Base-by-base conservation (phyloP, 2,888 invertebrate genomes). In the Sminthurinus aureus region DNA sequence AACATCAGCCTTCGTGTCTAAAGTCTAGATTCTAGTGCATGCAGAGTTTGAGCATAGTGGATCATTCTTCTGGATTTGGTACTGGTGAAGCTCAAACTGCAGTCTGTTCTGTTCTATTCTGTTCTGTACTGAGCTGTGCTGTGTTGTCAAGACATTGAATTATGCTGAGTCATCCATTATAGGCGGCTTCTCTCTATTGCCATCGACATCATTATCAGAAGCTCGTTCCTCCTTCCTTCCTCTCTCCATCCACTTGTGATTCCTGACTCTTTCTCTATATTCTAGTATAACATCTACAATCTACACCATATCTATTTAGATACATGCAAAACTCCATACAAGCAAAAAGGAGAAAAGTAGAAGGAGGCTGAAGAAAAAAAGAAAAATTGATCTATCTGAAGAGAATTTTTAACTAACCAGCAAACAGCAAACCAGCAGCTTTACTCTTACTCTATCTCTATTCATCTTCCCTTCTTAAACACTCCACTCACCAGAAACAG, bases 121-220 rank as follows among this genome's bases (percentile, higher is more conserved):
- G 38, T 38, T 1, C 38, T 38, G 6, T 38, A 38, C 38, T 38
- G 38, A 4, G 38, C 6, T 38, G 38, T 38, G 9, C 58, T 2
- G 58, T 18, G 58, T 20, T 83, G 79, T 77, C 69, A 86, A 86
- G 87, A 87, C 87, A 87, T 74, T 86, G 86, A 87, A 86, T 87
- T 85, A 87, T 87, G 86, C 86, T 83, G 84, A 87, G 85, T 87
- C 87, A 87, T 87, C 87, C 84, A 86, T 87, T 86, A 86, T 83
- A 82, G 82, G 79, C 85, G 83, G 83, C 83, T 83, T 83, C 79
- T 75, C 71, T 75, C 67, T 82, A 69, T 75, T 64, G 67, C 76
- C 67, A 71, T 58, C 51, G 66, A 79, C 79, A 79, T 67, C 79
- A 38, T 79, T 66, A 79, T 79, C 79, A 67, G 67, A 26, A 67